Evolutionary conservation across 2,797 vertebrate genomes (phyloP).

Genomic region (Potorous gilbertii): DNA sequence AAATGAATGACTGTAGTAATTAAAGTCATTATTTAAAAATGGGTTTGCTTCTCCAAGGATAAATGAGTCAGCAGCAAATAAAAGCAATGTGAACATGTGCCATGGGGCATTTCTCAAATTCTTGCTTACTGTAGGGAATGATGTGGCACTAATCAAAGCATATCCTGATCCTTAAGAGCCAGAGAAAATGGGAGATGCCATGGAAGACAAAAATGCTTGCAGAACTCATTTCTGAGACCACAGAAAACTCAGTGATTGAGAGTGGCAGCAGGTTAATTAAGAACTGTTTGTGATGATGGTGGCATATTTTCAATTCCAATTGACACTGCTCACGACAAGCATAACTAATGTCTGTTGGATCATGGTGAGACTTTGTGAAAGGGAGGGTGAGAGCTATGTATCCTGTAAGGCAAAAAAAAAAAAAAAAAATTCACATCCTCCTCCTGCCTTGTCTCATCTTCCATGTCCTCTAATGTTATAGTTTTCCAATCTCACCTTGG

Average conservation of each 20-base stretch:
- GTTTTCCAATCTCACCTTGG: not conserved
- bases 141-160: conserved; percentile 46
- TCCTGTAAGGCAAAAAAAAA: conserved; percentile 5
- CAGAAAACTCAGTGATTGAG: conserved; percentile 23
- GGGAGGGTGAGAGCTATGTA: not conserved
- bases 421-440: not conserved
- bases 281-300: conserved; percentile 37
- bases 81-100: conserved; percentile 45
- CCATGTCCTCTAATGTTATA: not conserved
- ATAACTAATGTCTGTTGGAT: conserved; percentile 38
- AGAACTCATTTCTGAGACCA: conserved; percentile 53
- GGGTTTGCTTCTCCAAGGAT: conserved; percentile 48
- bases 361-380: conserved; percentile 3
- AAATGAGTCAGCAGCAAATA: conserved; percentile 63
- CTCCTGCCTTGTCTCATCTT: not conserved
- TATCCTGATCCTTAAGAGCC: conserved; percentile 48
- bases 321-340: conserved; percentile 45
- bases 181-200: conserved; percentile 38
- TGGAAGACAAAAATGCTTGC: conserved; percentile 34
- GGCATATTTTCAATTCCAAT: conserved; percentile 54
- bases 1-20: conserved; percentile 51
- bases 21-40: conserved; percentile 45
- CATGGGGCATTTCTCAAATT: conserved; percentile 48
- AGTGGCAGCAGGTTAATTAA: conserved; percentile 55
- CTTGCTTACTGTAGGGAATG: conserved; percentile 63